phyloP scores from a whole-genome alignment of 2,888 invertebrate genomes.

The Drosophila neoperkinsi region DNA sequence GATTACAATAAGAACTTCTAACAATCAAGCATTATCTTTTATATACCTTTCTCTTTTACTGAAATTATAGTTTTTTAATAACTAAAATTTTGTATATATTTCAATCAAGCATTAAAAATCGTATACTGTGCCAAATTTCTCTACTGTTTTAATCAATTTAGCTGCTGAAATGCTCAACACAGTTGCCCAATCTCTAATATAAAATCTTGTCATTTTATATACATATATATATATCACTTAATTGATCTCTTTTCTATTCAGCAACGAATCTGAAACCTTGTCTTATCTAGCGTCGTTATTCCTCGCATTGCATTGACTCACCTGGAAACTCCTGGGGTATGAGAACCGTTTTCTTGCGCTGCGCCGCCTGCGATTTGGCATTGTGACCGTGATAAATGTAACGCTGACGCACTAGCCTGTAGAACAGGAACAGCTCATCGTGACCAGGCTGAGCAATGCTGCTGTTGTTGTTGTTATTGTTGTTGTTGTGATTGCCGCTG shows the following conservation, averaged over 20 bases:
- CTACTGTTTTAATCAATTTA: conserved; percentile 9
- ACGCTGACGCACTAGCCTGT: conserved; percentile 83
- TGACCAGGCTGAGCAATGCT: conserved; percentile 45
- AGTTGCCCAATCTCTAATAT: conserved; percentile 9
- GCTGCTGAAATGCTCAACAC: conserved; percentile 3
- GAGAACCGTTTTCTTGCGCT: conserved; percentile 84
- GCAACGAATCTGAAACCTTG: neutral
- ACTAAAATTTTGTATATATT: neutral
- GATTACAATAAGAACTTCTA: neutral
- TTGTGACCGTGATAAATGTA: conserved; percentile 85
- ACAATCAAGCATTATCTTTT: neutral
- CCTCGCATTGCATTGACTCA: conserved; percentile 50
- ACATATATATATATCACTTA: neutral
- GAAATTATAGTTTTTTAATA: neutral
- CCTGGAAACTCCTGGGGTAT: conserved; percentile 85
- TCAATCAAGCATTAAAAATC: neutral
- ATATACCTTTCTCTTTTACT: neutral
- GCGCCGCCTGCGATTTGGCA: conserved; percentile 82
- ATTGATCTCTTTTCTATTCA: neutral
- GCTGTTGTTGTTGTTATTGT: conserved; percentile 25
- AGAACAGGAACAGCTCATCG: conserved; percentile 84
- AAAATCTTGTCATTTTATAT: conserved; percentile 11
- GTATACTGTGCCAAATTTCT: neutral
- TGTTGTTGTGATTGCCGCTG: conserved; percentile 43
- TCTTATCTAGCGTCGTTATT: neutral